Conservation (phyloP, 2,888 invertebrate species). For the Phortica okadai region DNA sequence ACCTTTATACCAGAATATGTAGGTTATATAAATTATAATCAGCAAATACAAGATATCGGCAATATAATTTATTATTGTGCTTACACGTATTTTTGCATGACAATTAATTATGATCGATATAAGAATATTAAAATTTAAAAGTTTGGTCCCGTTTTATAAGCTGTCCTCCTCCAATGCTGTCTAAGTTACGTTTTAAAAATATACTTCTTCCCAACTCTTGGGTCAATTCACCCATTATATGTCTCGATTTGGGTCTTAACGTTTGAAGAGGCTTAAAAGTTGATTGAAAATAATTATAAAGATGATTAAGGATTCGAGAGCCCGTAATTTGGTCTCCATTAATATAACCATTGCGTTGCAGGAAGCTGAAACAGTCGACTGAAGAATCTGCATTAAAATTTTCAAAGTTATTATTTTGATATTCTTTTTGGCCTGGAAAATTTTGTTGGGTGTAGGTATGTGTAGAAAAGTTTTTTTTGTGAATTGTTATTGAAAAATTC, state of each 20-base stretch:
- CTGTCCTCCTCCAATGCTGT: conserved; percentile 59
- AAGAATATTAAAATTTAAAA: background rate
- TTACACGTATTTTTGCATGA: background rate
- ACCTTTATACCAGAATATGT: too few relatives aligned
- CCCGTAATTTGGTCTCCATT: background rate
- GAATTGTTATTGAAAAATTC: too few relatives aligned
- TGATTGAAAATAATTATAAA: background rate
- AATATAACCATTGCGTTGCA: background rate
- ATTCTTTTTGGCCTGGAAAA: too few relatives aligned
- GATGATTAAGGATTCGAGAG: background rate
- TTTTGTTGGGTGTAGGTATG: too few relatives aligned
- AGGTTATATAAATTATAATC: too few relatives aligned
- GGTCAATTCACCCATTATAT: background rate
- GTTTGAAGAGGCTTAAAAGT: background rate
- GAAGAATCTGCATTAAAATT: conserved; percentile 10
- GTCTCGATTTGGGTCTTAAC: background rate
- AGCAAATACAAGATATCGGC: too few relatives aligned
- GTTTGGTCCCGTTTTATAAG: background rate
- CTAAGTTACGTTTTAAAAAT: conserved; percentile 55
- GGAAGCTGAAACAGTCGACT: background rate
- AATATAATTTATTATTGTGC: too few relatives aligned
- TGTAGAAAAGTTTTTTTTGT: too few relatives aligned
- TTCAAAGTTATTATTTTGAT: too few relatives aligned
- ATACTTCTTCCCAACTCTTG: conserved; percentile 11
- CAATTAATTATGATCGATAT: background rate